These are phyloP conservation scores for Osmoderma eremita DNA, from an alignment of 2,888 invertebrate genomes.

Conservation along the genomic window DNA sequence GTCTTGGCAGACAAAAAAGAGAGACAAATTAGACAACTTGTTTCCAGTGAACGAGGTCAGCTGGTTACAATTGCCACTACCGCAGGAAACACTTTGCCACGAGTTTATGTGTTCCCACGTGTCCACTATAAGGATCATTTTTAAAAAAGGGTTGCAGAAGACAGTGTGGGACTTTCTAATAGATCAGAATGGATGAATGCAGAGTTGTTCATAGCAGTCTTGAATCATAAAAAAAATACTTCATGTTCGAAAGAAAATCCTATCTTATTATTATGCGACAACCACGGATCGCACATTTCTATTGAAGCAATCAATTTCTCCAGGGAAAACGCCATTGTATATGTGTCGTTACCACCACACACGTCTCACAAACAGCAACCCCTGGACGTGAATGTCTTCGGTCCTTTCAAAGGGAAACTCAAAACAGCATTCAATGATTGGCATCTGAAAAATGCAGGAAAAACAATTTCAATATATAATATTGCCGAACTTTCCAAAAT, in stretches of 20 bases:
- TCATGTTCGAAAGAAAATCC: not conserved
- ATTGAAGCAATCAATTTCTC: constrained; percentile 39
- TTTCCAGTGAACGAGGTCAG: not conserved
- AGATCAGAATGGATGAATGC: not conserved
- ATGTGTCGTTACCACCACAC: constrained; percentile 40
- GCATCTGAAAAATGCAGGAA: not conserved
- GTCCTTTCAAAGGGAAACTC: constrained; percentile 5
- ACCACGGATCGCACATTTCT: constrained; percentile 39
- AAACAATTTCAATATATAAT: constrained; percentile 2
- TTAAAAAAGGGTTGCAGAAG: not conserved
- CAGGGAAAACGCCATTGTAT: constrained; percentile 34
- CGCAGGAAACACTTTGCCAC: not conserved
- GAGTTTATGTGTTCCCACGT: not conserved
- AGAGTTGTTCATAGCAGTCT: not conserved
- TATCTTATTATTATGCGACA: constrained; percentile 38
- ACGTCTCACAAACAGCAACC: constrained; percentile 44
- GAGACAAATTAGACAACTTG: not conserved
- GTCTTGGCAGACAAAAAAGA: not conserved
- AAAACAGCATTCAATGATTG: constrained; percentile 1
- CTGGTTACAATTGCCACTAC: not conserved
- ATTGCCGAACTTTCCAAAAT: constrained; percentile 4
- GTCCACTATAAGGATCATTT: not conserved
- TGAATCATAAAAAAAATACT: not conserved
- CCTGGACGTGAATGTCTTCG: not conserved
- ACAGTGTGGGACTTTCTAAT: not conserved